These are phyloP conservation scores for Caenorhabditis sp. DNA, from an alignment of 2,888 invertebrate genomes.

Conservation along the genomic window DNA sequence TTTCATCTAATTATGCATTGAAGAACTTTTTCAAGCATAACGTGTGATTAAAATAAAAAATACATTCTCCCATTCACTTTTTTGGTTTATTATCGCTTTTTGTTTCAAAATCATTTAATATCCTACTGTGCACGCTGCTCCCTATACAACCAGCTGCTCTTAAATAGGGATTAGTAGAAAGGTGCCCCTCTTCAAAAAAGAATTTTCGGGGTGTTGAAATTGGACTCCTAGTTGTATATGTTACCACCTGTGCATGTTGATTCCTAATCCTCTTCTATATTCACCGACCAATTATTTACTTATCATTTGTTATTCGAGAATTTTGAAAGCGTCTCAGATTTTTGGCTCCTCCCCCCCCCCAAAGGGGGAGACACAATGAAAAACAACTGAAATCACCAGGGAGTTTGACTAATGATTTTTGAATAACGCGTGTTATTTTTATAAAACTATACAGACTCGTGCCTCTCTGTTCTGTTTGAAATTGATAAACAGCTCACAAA, in stretches of 20 bases:
- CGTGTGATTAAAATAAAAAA: too few species aligned
- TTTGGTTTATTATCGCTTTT: too few species aligned
- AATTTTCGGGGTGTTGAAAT: slow-evolving; percentile 23
- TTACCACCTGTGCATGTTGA: slow-evolving; percentile 33
- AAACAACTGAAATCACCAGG: not conserved
- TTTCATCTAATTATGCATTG: too few species aligned
- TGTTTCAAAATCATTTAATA: not conserved
- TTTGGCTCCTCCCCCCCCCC: too few species aligned
- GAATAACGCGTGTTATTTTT: not conserved
- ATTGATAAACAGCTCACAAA: not conserved
- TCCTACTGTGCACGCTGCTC: not conserved
- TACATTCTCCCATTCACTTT: too few species aligned
- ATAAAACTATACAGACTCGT: not conserved
- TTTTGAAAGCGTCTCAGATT: too few species aligned
- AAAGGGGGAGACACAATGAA: not conserved
- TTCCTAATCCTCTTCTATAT: slow-evolving; percentile 14
- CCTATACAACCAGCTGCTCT: not conserved
- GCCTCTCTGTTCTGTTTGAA: too few species aligned
- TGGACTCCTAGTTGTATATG: slow-evolving; percentile 6
- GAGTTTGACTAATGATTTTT: not conserved
- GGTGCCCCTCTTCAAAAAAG: slow-evolving; percentile 5
- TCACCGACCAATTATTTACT: slow-evolving; percentile 33
- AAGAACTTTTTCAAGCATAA: too few species aligned
- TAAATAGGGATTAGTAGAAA: slow-evolving; percentile 23
- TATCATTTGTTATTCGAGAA: slow-evolving; percentile 25